Conservation (phyloP, 2,113 vertebrate species). For the Stomatorhinus ivindoensis region DNA sequence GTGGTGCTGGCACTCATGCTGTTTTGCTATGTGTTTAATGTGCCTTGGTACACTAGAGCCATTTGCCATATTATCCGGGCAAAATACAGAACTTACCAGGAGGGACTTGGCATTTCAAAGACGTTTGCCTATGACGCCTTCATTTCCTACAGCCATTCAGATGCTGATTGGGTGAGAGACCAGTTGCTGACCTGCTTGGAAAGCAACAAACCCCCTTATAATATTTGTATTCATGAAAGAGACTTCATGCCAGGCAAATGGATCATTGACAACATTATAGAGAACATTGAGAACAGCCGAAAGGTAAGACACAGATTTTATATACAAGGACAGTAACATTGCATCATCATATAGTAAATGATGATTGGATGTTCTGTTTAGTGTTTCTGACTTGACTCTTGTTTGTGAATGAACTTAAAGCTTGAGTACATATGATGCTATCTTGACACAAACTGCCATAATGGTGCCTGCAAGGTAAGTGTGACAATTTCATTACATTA, state of each 20-base stretch:
- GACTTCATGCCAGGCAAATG: slow-evolving; percentile 76
- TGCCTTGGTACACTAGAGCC: slow-evolving; percentile 68
- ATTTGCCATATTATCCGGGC: slow-evolving; percentile 60
- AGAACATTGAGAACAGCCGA: slow-evolving; percentile 71
- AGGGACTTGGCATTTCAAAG: slow-evolving; percentile 22
- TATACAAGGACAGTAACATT: not conserved
- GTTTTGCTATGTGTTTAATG: slow-evolving; percentile 66
- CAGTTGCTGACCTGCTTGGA: slow-evolving; percentile 65
- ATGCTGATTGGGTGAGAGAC: slow-evolving; percentile 69
- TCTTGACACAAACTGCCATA: not conserved
- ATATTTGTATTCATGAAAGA: slow-evolving; percentile 74
- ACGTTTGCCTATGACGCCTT: slow-evolving; percentile 68
- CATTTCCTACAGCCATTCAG: slow-evolving; percentile 71
- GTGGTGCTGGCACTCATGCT: slow-evolving; percentile 46
- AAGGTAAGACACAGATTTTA: slow-evolving; percentile 51
- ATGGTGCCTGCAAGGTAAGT: not conserved
- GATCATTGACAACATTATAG: slow-evolving; percentile 84
- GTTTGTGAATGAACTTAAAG: not conserved
- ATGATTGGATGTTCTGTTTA: not conserved
- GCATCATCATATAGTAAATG: not conserved
- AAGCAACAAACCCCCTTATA: slow-evolving; percentile 56
- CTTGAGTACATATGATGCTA: not conserved
- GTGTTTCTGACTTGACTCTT: not conserved
- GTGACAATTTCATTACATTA: not conserved
- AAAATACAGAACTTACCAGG: slow-evolving; percentile 58